Percentiles rank a stretch among this genome's conserved stretches.
Conservation (phyloP, 2,113 vertebrate genomes). For the Hystrix brachyura region DNA sequence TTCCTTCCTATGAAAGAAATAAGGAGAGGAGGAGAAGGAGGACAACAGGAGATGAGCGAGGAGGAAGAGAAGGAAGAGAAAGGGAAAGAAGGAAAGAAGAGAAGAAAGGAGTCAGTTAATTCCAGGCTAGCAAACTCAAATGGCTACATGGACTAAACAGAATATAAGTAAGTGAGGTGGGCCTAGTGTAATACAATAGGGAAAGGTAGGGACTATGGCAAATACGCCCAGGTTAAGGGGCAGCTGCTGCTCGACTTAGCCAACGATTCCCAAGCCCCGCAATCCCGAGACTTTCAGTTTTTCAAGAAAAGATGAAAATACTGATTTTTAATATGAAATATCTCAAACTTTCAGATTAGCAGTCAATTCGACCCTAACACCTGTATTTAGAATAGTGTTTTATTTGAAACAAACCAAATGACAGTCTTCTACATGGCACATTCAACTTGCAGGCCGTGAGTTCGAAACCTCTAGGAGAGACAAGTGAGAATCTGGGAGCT, state of each 20-base stretch:
- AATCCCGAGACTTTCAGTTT: background rate
- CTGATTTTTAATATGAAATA: slow-evolving; percentile 31
- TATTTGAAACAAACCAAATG: slow-evolving; percentile 7
- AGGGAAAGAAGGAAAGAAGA: background rate
- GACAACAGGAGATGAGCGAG: too few species aligned
- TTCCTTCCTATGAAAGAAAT: background rate
- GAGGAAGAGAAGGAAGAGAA: background rate
- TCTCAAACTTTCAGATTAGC: background rate
- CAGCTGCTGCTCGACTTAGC: background rate
- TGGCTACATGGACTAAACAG: background rate
- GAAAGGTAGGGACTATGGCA: background rate
- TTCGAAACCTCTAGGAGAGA: background rate
- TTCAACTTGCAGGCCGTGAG: background rate
- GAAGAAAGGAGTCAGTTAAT: background rate
- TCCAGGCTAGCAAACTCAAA: background rate
- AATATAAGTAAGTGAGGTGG: background rate
- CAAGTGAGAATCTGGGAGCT: background rate
- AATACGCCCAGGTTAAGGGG: background rate
- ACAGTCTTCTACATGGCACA: background rate
- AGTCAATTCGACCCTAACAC: background rate
- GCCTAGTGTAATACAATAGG: background rate
- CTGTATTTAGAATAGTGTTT: background rate
- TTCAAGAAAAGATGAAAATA: slow-evolving; percentile 12
- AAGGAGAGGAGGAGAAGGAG: background rate
- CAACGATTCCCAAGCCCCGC: background rate